Conservation (phyloP, 2,888 invertebrate genomes). For the Orchestes rusci region DNA sequence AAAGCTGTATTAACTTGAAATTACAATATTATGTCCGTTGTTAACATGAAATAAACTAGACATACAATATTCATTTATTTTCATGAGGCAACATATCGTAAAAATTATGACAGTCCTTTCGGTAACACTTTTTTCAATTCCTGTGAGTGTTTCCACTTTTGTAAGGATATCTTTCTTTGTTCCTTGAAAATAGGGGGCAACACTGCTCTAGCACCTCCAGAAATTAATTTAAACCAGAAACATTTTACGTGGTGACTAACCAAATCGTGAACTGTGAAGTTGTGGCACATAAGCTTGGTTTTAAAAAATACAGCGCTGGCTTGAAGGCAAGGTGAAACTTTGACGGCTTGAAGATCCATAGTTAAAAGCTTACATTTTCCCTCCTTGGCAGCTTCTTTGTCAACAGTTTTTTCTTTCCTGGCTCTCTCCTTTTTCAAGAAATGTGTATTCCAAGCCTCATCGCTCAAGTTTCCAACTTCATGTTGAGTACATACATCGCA, state of each 20-base stretch:
- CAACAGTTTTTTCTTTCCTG: background rate
- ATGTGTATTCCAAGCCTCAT: background rate
- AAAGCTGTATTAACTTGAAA: background rate
- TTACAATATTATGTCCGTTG: background rate
- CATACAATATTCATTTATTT: background rate
- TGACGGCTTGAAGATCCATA: slow-evolving; percentile 3
- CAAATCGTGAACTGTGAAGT: background rate
- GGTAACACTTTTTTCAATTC: background rate
- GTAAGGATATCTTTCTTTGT: background rate
- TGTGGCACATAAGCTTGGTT: slow-evolving; percentile 3
- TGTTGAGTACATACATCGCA: background rate
- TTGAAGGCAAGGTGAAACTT: background rate
- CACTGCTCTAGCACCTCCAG: background rate
- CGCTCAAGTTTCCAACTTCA: background rate
- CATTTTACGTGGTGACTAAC: background rate
- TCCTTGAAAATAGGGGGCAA: background rate
- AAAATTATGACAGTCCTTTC: background rate
- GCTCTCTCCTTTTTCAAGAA: background rate
- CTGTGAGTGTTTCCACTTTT: background rate
- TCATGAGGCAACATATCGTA: background rate
- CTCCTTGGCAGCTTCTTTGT: slow-evolving; percentile 1
- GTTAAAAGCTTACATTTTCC: slow-evolving; percentile 1
- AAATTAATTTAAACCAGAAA: background rate
- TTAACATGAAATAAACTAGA: background rate
- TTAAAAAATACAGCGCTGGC: background rate